Conservation (phyloP, 2,113 vertebrate genomes). For the Chlamydotis undulata region DNA sequence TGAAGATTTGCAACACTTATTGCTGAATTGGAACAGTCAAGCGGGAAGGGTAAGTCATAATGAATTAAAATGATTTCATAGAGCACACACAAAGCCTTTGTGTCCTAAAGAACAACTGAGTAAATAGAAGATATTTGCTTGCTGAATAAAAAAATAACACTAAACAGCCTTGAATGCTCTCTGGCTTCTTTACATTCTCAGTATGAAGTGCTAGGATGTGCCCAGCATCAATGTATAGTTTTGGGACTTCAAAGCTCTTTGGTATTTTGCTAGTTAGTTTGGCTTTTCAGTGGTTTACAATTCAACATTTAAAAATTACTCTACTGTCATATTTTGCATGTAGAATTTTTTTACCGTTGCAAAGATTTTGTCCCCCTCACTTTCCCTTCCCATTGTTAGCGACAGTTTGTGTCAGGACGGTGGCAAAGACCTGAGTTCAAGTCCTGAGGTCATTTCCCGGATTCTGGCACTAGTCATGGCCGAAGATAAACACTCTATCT, state of each 20-base stretch:
- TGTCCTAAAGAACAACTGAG: constrained; percentile 21
- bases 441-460: neutral
- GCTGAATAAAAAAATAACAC: neutral
- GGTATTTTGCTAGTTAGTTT: neutral
- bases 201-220: neutral
- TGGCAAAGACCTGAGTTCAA: neutral
- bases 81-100: constrained; percentile 31
- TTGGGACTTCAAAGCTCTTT: neutral
- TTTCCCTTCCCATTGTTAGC: neutral
- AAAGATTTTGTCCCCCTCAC: neutral
- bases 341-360: neutral
- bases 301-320: neutral
- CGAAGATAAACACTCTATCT: neutral
- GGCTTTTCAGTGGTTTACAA: neutral
- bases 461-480: neutral
- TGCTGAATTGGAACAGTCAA: neutral
- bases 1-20: neutral
- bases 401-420: neutral
- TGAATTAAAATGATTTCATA: constrained; percentile 61
- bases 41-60: constrained; percentile 13
- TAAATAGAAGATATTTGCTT: constrained; percentile 19
- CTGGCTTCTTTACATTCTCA: neutral
- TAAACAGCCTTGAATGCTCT: neutral
- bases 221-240: neutral
- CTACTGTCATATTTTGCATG: neutral